Base-by-base conservation (phyloP, 2,797 vertebrate genomes). In the Eptatretus atami region DNA sequence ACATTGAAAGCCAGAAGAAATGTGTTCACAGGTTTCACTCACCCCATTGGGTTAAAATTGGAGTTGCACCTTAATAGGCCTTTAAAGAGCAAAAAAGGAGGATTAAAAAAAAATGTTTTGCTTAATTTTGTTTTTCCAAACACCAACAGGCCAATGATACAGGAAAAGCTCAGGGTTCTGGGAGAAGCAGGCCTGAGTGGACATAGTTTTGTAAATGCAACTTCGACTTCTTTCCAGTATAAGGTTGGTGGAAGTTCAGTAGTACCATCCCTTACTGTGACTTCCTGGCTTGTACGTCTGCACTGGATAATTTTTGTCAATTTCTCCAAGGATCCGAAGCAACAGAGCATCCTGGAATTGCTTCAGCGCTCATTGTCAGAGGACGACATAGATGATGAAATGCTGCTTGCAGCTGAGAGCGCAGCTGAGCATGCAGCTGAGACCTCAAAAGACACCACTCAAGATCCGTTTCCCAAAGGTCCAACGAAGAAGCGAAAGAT, bases 181-280 rank as follows among this genome's bases (percentile, higher is more conserved):
- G 81, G 85, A 63, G 75, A 92, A 73, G 90, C 87, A 9, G 92
- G 92, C 52, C 77, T 98, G 68, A 93, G 84, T 1, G 84, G 92
- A 74, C 75, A 79, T 3, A 80, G 76, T 73, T 80, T 96, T 70
- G 75, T 82, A 71, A 79, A 79, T 10, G 81, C 83, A 2, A 75
- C 81, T 69, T 77, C 76, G 6, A 69, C 78, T 63, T 77, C 78
- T 71, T 88, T 83, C 69, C 74, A 72, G 70, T 76, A 72, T 61
- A 84, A 81, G 77, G 79, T 81, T 71, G 9, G n/a, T n/a, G n/a
- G 9, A 25, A n/a, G n/a, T 9, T 10, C 57, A 12, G n/a, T 25
- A 12, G n/a, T 25, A 9, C 57, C 57, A 44, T 14, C 25, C 25
- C 64, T 13, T 31, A n/a, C 64, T 19, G 64, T 65, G 25, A 53